These are phyloP conservation scores for Brachycybe producta DNA, from an alignment of 2,888 invertebrate species.

Conservation along the genomic window DNA sequence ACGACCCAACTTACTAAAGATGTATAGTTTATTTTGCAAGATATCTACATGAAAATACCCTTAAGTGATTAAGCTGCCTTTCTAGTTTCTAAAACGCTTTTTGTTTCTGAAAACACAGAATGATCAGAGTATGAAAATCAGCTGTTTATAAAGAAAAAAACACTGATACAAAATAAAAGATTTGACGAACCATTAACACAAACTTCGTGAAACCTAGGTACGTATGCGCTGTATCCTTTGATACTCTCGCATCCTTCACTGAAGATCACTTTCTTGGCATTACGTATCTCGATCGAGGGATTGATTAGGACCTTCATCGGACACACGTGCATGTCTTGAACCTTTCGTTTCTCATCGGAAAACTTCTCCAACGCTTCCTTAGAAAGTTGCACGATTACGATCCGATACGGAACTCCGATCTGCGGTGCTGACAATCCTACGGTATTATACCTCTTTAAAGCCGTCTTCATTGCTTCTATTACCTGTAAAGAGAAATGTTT, in stretches of 20 bases:
- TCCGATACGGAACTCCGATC: slow-evolving; percentile 52
- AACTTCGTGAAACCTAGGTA: slow-evolving; percentile 51
- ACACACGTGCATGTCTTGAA: slow-evolving; percentile 43
- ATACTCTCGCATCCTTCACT: slow-evolving; percentile 61
- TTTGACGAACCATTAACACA: slow-evolving; percentile 37
- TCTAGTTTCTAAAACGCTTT: too few relatives aligned
- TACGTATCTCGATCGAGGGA: slow-evolving; percentile 51
- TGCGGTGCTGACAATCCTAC: slow-evolving; percentile 62
- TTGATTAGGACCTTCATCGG: slow-evolving; percentile 57
- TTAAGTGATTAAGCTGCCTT: too few relatives aligned
- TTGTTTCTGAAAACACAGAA: too few relatives aligned
- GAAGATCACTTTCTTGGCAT: slow-evolving; percentile 45
- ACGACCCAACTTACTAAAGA: too few relatives aligned
- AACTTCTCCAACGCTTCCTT: slow-evolving; percentile 38
- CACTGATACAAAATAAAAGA: slow-evolving; percentile 1
- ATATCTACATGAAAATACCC: too few relatives aligned
- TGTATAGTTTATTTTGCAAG: too few relatives aligned
- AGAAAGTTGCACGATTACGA: slow-evolving; percentile 48
- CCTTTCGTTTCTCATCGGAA: slow-evolving; percentile 30
- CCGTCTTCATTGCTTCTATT: slow-evolving; percentile 44
- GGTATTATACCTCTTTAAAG: slow-evolving; percentile 46
- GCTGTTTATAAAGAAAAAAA: neutral
- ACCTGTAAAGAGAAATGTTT: slow-evolving; percentile 30
- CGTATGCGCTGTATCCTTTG: slow-evolving; percentile 53
- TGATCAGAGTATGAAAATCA: too few relatives aligned